phyloP scores from a whole-genome alignment of 2,888 invertebrate genomes.

The Plusia festucae region DNA sequence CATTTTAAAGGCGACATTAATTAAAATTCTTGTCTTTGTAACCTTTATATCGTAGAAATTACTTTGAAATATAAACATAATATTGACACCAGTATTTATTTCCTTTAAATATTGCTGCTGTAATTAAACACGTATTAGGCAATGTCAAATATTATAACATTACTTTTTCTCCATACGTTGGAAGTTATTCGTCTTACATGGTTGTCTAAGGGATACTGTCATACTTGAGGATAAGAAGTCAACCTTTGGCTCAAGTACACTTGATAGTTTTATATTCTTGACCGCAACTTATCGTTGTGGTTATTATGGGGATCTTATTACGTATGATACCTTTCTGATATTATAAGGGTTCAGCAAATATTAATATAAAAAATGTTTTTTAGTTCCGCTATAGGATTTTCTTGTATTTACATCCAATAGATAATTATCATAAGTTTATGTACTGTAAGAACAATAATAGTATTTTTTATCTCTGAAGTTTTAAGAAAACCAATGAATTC shows the following conservation, averaged over 20 bases:
- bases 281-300: slow-evolving; percentile 34
- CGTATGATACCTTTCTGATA: slow-evolving; percentile 25
- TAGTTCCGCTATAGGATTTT: not conserved
- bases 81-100: not conserved
- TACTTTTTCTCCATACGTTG: not conserved
- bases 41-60: not conserved
- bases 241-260: slow-evolving; percentile 30
- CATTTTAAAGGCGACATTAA: slow-evolving; percentile 7
- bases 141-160: too few species aligned
- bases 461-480: too few species aligned
- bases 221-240: slow-evolving; percentile 11
- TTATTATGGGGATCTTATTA: slow-evolving; percentile 26
- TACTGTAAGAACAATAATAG: too few species aligned
- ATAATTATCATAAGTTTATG: too few species aligned
- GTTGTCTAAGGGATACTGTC: not conserved
- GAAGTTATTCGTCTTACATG: not conserved
- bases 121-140: too few species aligned
- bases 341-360: slow-evolving; percentile 12
- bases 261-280: slow-evolving; percentile 34
- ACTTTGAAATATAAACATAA: not conserved
- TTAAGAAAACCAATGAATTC: too few species aligned
- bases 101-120: too few species aligned
- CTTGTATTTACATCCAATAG: not conserved
- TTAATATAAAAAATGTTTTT: not conserved
- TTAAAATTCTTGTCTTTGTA: not conserved